phyloP scores from a whole-genome alignment of 2,797 vertebrate genomes.

The Clamator glandarius region DNA sequence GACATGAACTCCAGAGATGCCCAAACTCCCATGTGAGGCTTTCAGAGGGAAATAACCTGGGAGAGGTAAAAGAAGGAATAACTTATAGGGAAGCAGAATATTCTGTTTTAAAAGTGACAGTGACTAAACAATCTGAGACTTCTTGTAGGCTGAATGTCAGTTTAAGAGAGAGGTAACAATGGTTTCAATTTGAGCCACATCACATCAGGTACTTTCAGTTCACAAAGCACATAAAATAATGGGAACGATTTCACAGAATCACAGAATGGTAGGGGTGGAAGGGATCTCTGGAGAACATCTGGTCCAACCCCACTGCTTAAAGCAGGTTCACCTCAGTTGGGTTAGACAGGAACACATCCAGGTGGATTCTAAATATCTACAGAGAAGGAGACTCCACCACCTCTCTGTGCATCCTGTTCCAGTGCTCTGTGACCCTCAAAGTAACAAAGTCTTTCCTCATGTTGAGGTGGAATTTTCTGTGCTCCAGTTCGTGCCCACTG shows the following conservation, averaged over 20 bases:
- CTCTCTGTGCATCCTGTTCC: too few species aligned
- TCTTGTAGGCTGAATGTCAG: neutral
- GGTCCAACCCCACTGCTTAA: too few species aligned
- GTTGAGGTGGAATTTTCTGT: too few species aligned
- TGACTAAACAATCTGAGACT: neutral
- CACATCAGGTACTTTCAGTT: neutral
- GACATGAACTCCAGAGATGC: neutral
- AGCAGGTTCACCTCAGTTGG: too few species aligned
- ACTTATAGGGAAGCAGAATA: neutral
- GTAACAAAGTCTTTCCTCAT: too few species aligned
- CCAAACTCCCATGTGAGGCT: neutral
- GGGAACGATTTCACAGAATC: neutral
- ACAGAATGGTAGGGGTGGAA: too few species aligned
- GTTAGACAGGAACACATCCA: too few species aligned
- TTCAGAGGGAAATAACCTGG: neutral
- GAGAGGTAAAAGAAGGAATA: neutral
- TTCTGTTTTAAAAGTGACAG: neutral
- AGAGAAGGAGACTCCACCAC: too few species aligned
- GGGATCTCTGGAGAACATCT: too few species aligned
- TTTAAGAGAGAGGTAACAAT: neutral
- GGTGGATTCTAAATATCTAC: too few species aligned
- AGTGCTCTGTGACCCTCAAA: too few species aligned
- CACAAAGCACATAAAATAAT: neutral
- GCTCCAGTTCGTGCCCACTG: too few species aligned
- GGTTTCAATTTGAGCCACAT: neutral